Evolutionary conservation across 2,113 vertebrate species (phyloP), one percentile per base, ranked within the genome.

Genomic region (Seriola quinqueradiata): DNA sequence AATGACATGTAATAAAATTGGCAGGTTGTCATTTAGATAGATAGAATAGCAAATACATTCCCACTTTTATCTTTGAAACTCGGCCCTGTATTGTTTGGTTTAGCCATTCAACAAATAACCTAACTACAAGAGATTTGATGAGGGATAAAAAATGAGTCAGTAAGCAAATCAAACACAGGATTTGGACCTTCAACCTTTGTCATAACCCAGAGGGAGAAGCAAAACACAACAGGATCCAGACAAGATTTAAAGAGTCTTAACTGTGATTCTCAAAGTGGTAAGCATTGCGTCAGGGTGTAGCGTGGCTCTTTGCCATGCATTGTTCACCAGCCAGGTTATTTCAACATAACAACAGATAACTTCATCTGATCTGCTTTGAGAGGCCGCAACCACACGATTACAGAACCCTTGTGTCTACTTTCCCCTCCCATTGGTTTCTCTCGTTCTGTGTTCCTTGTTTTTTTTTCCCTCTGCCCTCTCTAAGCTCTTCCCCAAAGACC

Each of bases 251-350:
- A 25, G 40, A 34, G n/a, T 21, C 54, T 55, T 59, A 44, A 40
- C 36, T 17, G 23, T 36, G 52, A 60, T n/a, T 75, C 38, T 28
- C 1, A 46, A 11, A 19, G 38, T 3, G 17, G 38, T 58, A 3
- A 44, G 21, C 14, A 19, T 46, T 79, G 64, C 44, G 6, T 75
- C 76, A 67, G 46, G 9, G 10, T n/a, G 19, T 5, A 63, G 59
- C 16, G 13, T 44, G 81, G 63, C 82, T 52, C n/a, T 4, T 1
- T 61, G 77, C 81, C 82, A 36, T 7, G 14, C 54, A 64, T 77
- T 88, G 75, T 83, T 84, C 17, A 17, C 28, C 40, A 23, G 75
- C 84, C 75, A 71, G 64, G 36, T 82, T 58, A 70, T 82, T 77
- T 81, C 75, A 77, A 42, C 81, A 75, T 50, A 48, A 74, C n/a